Base-by-base conservation (phyloP, 1,140 invertebrate species). In the Brachionus manjavacas region DNA sequence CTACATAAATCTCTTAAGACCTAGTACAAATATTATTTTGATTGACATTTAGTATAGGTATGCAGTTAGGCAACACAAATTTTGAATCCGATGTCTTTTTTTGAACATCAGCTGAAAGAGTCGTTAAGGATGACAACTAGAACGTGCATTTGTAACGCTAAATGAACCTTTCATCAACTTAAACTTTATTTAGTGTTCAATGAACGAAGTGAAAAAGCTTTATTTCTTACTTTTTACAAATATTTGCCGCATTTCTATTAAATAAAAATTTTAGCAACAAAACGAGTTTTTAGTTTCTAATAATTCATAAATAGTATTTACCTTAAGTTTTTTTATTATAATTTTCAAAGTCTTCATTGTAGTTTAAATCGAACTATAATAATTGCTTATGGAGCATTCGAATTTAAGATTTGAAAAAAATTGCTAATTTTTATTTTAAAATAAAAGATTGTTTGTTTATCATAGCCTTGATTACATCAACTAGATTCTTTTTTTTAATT, bases 271-370 rank as follows among this genome's bases (percentile, higher is more conserved):
- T 66, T 66, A 66, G 60, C 16, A 66, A 20, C 60, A 66, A 66
- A 66, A 66, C 60, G 60, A 66, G 6, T 12, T 66, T 66, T 39
- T 68, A 14, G 31, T 68, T 31, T 31, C 31, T 35, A 31, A 68
- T 68, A 68, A 68, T 31, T 68, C 25, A 68, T 68, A 68, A 68
- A 39, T 31, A 68, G 66, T 68, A 68, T 68, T 68, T 68, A 68
- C 66, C 66, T 68, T 68, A 68, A 68, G 23, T 31, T 68, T 68
- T n/a, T 68, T 68, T 68, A 31, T 68, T 68, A 68, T 68, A 68
- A 68, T 68, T 68, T 68, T 7, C 35, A 68, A 60, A 60, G 52
- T 60, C 4, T 60, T 60, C 52, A 60, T 23, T 60, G 11, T 6
- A 60, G n/a, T 20, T 16, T 20, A 20, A 23, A 60, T 60, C 52